Percentiles rank a stretch among this genome's conserved stretches.
Conservation (phyloP, 2,797 vertebrate genomes). For the Fundulus diaphanus region DNA sequence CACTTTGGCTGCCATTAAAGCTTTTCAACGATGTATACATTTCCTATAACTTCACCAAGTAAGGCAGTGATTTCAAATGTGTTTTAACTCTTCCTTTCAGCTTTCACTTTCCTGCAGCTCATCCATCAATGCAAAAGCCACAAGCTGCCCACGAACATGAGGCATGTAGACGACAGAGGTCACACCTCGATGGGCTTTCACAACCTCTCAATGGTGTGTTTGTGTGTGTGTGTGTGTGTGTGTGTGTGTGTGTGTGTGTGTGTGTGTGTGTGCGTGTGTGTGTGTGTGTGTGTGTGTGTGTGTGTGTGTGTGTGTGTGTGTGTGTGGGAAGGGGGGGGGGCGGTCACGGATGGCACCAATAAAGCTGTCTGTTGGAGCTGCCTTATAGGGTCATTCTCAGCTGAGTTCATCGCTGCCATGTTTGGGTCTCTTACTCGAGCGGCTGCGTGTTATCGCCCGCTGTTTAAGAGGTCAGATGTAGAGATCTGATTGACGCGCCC, state of each 20-base stretch:
- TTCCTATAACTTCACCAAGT: constrained; percentile 45
- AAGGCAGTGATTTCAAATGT: constrained; percentile 32
- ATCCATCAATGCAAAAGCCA: constrained; percentile 33
- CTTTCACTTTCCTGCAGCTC: constrained; percentile 20
- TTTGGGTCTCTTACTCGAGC: constrained; percentile 57
- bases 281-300: too few species aligned
- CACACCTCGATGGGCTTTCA: constrained; percentile 39
- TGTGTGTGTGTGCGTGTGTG: too few species aligned
- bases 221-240: constrained; percentile 8
- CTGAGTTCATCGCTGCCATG: constrained; percentile 59
- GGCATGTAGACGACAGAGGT: constrained; percentile 35
- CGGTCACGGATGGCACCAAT: constrained; percentile 55
- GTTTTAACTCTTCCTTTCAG: constrained; percentile 47
- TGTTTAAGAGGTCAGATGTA: not conserved
- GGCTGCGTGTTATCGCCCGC: not conserved
- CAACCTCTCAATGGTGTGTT: constrained; percentile 50
- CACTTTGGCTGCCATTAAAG: constrained; percentile 20
- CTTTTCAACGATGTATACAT: constrained; percentile 44
- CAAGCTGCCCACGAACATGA: not conserved
- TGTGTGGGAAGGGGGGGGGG: constrained; percentile 26
- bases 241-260: too few species aligned
- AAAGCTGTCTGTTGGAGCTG: constrained; percentile 57
- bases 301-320: too few species aligned
- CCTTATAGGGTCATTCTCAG: constrained; percentile 73
- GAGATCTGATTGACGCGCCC: constrained; percentile 23